phyloP scores from a whole-genome alignment of 2,113 vertebrate genomes.

The Rhinoderma darwinii region DNA sequence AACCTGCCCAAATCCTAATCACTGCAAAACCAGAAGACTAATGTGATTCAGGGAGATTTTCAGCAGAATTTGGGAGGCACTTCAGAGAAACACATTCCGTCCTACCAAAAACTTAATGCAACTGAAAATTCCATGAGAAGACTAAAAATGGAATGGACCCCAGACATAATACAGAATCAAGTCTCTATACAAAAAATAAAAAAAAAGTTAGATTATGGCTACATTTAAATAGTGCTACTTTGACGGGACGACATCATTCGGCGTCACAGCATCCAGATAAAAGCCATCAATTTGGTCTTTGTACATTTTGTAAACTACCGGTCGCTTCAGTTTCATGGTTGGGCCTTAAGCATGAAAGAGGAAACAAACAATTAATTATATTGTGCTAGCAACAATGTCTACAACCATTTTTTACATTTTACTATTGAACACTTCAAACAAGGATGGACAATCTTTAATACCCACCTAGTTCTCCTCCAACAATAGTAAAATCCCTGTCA shows the following conservation, averaged over 20 bases:
- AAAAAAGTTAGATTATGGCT: not conserved
- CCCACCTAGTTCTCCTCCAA: conserved; percentile 88
- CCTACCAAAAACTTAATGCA: not conserved
- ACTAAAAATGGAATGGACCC: not conserved
- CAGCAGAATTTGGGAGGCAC: conserved; percentile 31
- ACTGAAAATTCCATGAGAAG: not conserved
- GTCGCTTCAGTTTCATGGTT: conserved; percentile 87
- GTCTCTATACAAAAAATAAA: not conserved
- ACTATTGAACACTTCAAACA: not conserved
- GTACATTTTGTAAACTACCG: conserved; percentile 81
- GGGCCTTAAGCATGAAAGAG: conserved; percentile 74
- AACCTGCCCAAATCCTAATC: not conserved
- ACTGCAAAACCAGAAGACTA: not conserved
- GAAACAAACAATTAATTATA: not conserved
- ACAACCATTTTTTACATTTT: not conserved
- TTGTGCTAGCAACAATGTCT: not conserved
- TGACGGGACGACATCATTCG: conserved; percentile 64
- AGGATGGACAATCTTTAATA: not conserved
- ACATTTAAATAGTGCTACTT: conserved; percentile 63
- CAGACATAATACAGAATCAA: not conserved
- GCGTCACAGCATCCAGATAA: conserved; percentile 73
- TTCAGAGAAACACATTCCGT: not conserved
- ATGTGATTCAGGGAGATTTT: not conserved
- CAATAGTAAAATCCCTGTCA: conserved; percentile 84
- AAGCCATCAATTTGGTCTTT: conserved; percentile 78